Conservation (phyloP, 2,797 vertebrate species). For the Enteromius argenteus region DNA sequence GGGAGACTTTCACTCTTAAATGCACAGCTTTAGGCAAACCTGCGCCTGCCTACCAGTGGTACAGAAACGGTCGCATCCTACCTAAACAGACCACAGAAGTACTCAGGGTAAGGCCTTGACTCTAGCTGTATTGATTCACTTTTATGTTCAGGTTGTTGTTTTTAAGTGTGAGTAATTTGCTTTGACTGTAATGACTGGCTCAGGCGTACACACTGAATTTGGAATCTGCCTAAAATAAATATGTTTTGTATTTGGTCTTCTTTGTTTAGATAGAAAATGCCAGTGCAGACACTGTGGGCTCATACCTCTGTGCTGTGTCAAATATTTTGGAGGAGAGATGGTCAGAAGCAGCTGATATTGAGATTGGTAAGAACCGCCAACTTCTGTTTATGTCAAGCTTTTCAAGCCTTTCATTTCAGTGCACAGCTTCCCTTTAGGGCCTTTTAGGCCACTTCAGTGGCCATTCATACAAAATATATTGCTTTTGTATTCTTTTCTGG, state of each 20-base stretch:
- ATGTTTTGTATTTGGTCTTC: slow-evolving; percentile 26
- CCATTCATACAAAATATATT: not conserved
- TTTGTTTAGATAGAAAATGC: slow-evolving; percentile 75
- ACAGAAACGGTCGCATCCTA: slow-evolving; percentile 81
- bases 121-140: slow-evolving; percentile 22
- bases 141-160: not conserved
- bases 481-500: not conserved
- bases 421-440: not conserved
- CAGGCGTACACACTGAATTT: not conserved
- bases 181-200: slow-evolving; percentile 12
- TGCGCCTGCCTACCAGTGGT: slow-evolving; percentile 86
- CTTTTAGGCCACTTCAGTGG: not conserved
- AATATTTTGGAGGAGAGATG: slow-evolving; percentile 83
- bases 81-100: slow-evolving; percentile 71
- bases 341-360: slow-evolving; percentile 80
- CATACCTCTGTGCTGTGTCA: slow-evolving; percentile 85
- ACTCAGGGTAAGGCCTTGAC: slow-evolving; percentile 75
- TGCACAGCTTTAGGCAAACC: slow-evolving; percentile 85
- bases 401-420: not conserved
- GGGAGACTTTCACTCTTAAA: slow-evolving; percentile 72
- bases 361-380: slow-evolving; percentile 70
- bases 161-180: not conserved
- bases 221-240: not conserved
- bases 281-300: slow-evolving; percentile 72
- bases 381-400: slow-evolving; percentile 3